Conservation (phyloP, 1,140 invertebrate genomes). For the Archivesica marissinica region DNA sequence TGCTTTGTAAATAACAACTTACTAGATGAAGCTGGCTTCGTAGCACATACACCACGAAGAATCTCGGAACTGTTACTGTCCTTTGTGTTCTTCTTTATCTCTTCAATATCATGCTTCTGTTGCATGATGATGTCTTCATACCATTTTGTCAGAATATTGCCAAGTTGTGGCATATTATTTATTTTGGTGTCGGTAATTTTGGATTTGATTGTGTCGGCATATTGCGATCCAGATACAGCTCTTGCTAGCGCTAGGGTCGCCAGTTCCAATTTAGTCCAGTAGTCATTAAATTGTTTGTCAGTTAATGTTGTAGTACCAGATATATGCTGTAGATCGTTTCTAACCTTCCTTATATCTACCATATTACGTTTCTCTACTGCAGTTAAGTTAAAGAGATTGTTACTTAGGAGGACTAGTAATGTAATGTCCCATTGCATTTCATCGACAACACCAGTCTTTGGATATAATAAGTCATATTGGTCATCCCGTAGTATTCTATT, state of each 20-base stretch:
- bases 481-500: neutral
- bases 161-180: conserved; percentile 4
- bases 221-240: neutral
- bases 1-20: no score
- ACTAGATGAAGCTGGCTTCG: no score
- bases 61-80: no score
- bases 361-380: neutral
- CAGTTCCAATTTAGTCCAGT: neutral
- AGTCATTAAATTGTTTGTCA: neutral
- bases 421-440: conserved; percentile 3
- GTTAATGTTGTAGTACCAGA: neutral
- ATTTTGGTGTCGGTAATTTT: neutral
- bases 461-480: neutral
- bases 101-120: neutral
- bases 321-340: neutral
- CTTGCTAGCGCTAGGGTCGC: neutral
- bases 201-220: neutral
- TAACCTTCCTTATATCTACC: neutral
- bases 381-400: neutral
- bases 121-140: neutral
- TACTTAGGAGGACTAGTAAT: neutral
- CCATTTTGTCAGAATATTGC: neutral
- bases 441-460: neutral
- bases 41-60: no score
- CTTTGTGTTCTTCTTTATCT: neutral